Percentiles rank a stretch among this genome's conserved stretches.
Evolutionary conservation across 1,140 invertebrate species (phyloP).

Genomic region (Telenomus remus): DNA sequence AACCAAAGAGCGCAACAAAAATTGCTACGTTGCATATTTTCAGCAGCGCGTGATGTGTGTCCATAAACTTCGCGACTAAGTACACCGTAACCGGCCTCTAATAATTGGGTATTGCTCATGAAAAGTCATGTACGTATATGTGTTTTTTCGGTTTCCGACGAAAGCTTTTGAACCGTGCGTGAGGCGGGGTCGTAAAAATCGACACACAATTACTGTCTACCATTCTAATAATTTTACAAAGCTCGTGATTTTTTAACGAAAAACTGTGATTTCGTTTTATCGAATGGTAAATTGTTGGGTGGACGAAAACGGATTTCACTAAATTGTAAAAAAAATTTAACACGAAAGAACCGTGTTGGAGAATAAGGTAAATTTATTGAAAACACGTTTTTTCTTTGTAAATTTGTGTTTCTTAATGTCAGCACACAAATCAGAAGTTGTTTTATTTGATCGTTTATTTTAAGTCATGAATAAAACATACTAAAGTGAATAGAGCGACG

Average conservation of each 20-base stretch:
- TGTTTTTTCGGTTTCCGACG: constrained; percentile 40
- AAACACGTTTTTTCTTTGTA: too few species aligned
- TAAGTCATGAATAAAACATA: too few species aligned
- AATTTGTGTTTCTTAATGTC: too few species aligned
- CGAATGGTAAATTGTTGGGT: too few species aligned
- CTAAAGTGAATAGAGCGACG: too few species aligned
- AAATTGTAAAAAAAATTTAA: too few species aligned
- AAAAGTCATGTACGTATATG: constrained; percentile 29
- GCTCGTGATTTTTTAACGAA: neutral
- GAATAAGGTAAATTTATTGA: too few species aligned
- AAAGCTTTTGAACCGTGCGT: constrained; percentile 52
- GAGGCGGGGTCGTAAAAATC: constrained; percentile 59
- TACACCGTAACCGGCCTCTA: constrained; percentile 22
- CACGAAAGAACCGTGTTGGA: too few species aligned
- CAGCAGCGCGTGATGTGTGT: constrained; percentile 41
- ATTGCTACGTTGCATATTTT: constrained; percentile 36
- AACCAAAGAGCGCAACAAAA: constrained; percentile 13
- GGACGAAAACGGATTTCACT: too few species aligned
- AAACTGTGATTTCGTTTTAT: constrained; percentile 1
- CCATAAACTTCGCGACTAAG: constrained; percentile 49
- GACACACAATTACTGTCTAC: constrained; percentile 59
- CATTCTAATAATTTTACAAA: constrained; percentile 8
- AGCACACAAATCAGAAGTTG: too few species aligned
- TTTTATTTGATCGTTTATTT: too few species aligned
- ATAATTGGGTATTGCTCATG: constrained; percentile 44